Percentiles rank a stretch among this genome's conserved stretches.
Conservation (phyloP, 2,888 invertebrate genomes). For the Adelphocoris suturalis region DNA sequence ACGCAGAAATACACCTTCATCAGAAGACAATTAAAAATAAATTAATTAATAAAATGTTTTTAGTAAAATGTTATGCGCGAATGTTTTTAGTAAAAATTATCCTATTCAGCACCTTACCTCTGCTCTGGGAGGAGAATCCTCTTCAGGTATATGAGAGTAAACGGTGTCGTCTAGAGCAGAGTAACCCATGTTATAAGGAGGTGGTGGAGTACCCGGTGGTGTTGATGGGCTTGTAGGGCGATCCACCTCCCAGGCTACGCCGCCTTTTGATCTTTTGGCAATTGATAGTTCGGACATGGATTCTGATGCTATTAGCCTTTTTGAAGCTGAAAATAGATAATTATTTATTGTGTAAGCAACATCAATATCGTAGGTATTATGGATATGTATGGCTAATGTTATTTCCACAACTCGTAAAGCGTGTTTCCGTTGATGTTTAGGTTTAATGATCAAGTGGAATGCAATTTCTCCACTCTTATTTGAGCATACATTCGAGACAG, state of each 20-base stretch:
- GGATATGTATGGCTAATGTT: no score
- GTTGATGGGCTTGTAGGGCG: conserved; percentile 84
- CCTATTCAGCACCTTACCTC: background rate
- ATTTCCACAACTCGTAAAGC: no score
- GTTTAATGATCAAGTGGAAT: no score
- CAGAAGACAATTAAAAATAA: background rate
- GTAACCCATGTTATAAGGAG: conserved; percentile 83
- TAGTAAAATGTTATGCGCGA: no score
- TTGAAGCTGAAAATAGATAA: conserved; percentile 76
- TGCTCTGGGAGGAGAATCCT: conserved; percentile 70
- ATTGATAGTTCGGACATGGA: conserved; percentile 82
- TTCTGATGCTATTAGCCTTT: conserved; percentile 82
- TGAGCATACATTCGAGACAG: no score
- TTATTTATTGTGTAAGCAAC: background rate
- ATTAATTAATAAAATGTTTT: no score
- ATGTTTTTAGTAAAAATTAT: no score
- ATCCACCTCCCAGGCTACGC: conserved; percentile 79
- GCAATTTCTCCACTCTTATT: no score
- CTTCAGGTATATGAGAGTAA: conserved; percentile 72
- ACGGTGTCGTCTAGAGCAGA: conserved; percentile 71
- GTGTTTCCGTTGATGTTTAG: no score
- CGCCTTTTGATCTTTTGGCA: conserved; percentile 76
- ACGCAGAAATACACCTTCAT: background rate
- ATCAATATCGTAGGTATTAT: no score
- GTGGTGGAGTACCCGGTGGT: conserved; percentile 93